Evolutionary conservation across 2,888 invertebrate species (phyloP), one percentile per base, ranked within the genome.

Genomic region (Busseola fusca): DNA sequence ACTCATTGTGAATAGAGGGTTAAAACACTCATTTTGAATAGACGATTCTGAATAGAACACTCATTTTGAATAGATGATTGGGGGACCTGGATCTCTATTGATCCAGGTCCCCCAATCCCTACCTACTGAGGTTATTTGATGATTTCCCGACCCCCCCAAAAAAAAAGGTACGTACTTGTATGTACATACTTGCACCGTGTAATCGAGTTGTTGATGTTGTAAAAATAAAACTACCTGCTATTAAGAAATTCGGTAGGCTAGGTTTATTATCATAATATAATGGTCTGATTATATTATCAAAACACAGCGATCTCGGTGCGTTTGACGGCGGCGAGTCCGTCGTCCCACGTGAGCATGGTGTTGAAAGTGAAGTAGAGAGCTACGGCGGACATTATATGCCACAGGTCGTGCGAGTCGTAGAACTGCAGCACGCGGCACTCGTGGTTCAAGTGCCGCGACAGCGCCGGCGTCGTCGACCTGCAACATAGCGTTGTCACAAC

Each of bases 331-430:
- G 97, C 95, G 65, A 98, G 93, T 82, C 98, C 98, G 91, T 98
- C 98, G 92, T 98, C 98, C 91, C 98, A 96, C 1, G 98, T 97
- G 78, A 98, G 95, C 87, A 98, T 93, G 56, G 97, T 97, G 97
- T 97, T 97, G 92, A 98, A 98, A 56, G 98, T 97, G 89, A 98
- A 97, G 91, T 98, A 98, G 96, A 98, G 97, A 69, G 97, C 97
- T 50, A 97, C 95, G 21, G 98, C 97, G n/a, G 98, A 98, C 74
- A 98, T 94, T 90, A 98, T 97, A 93, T 98, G 98, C 98, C 98
- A 98, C 83, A 98, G 96, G 91, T 98, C 98, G 93, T 98, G 98
- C 82, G 96, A 96, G 93, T 98, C 98, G 93, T 98, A 98, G 93
- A 98, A 98, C 75, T 96, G 93, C 77, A 91, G 86, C 86, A 88